Conservation (phyloP, 2,113 vertebrate genomes). For the Carettochelys insculpta region DNA sequence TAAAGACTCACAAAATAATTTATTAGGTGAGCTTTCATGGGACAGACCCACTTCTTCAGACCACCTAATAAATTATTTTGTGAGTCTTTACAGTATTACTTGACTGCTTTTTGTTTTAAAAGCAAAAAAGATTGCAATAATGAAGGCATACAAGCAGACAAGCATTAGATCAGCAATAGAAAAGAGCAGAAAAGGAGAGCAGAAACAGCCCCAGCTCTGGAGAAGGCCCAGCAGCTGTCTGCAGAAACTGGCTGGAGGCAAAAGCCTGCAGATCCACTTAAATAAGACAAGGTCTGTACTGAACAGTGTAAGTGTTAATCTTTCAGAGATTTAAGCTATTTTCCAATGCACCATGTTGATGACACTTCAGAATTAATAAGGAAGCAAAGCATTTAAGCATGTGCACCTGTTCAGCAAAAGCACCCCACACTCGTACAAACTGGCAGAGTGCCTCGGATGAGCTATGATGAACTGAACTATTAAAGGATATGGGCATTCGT, state of each 20-base stretch:
- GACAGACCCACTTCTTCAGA: too few species aligned
- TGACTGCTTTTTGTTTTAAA: too few species aligned
- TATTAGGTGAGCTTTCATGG: too few species aligned
- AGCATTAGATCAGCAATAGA: constrained; percentile 30
- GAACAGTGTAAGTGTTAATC: neutral
- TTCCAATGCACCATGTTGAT: neutral
- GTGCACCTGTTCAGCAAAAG: neutral
- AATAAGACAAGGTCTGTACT: neutral
- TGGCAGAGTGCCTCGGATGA: neutral
- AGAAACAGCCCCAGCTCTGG: neutral
- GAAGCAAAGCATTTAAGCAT: neutral
- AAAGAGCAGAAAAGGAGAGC: neutral
- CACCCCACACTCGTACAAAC: neutral
- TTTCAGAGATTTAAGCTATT: neutral
- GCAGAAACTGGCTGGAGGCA: neutral
- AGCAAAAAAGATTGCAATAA: neutral
- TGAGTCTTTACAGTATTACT: too few species aligned
- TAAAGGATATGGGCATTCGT: neutral
- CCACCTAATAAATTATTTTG: too few species aligned
- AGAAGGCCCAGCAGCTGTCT: neutral
- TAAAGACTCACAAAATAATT: too few species aligned
- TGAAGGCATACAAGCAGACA: neutral
- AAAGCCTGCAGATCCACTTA: neutral
- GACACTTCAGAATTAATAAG: neutral
- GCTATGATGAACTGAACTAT: neutral